These are phyloP conservation scores for Cyclophora albipunctata DNA, from an alignment of 2,888 invertebrate genomes.

Conservation along the genomic window DNA sequence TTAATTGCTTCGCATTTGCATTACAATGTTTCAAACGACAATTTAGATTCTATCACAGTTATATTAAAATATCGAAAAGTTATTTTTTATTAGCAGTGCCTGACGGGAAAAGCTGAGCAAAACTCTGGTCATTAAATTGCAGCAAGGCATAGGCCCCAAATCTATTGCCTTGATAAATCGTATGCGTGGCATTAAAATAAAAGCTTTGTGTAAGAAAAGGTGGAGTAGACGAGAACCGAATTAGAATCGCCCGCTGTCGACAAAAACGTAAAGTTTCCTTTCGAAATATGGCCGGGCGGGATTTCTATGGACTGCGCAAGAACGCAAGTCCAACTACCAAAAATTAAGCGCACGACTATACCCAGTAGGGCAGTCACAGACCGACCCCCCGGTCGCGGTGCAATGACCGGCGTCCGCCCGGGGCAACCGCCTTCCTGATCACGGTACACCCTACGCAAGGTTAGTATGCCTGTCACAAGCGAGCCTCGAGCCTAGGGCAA, in stretches of 20 bases:
- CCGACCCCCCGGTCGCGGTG: conserved; percentile 77
- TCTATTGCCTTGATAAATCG: no score
- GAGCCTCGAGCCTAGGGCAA: conserved; percentile 30
- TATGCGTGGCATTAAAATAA: no score
- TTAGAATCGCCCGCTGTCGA: background rate
- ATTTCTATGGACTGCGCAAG: conserved; percentile 68
- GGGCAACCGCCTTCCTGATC: conserved; percentile 81
- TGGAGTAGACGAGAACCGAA: background rate
- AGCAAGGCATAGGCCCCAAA: no score
- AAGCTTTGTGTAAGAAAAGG: background rate
- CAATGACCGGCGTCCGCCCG: conserved; percentile 80
- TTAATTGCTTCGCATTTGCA: no score
- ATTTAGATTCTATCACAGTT: no score
- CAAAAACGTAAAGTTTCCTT: background rate
- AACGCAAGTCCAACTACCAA: conserved; percentile 78
- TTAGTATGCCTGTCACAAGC: conserved; percentile 66
- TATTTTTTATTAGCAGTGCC: no score
- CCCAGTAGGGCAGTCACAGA: conserved; percentile 74
- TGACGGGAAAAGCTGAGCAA: no score
- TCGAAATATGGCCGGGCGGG: conserved; percentile 7
- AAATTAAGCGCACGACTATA: conserved; percentile 78
- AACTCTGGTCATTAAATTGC: no score
- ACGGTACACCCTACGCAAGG: conserved; percentile 83
- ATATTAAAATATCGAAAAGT: no score
- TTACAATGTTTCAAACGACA: no score